These are phyloP conservation scores for Speoplatyrhinus poulsoni DNA, from an alignment of 2,113 vertebrate genomes.

Conservation along the genomic window DNA sequence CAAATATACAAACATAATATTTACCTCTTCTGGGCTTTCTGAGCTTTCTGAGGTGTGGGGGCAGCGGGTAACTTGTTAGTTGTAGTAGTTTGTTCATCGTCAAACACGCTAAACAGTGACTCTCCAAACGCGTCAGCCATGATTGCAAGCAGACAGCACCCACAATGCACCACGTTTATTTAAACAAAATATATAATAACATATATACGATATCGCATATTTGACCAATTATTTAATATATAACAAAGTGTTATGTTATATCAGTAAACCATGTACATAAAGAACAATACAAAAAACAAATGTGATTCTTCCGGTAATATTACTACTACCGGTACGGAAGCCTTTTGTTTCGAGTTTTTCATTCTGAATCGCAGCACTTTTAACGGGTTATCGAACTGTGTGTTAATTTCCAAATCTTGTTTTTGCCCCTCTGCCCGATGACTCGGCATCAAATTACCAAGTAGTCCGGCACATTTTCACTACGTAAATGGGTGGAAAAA, in stretches of 20 bases:
- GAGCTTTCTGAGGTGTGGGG: constrained; percentile 71
- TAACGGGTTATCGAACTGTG: not conserved
- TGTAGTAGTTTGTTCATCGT: constrained; percentile 78
- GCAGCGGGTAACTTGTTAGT: constrained; percentile 65
- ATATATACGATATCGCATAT: too few species aligned
- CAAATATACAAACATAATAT: fast-evolving
- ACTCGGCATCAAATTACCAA: not conserved
- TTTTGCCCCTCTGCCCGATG: constrained; percentile 6
- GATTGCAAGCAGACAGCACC: constrained; percentile 49
- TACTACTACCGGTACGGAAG: constrained; percentile 6
- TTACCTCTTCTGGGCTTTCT: constrained; percentile 12
- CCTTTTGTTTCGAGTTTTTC: not conserved
- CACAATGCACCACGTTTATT: constrained; percentile 47
- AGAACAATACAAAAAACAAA: not conserved
- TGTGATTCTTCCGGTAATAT: not conserved
- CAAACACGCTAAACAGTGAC: constrained; percentile 94
- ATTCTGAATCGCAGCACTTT: not conserved
- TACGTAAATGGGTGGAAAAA: constrained; percentile 87
- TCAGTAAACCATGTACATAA: too few species aligned
- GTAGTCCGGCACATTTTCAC: not conserved
- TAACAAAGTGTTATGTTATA: too few species aligned
- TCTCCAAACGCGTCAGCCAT: constrained; percentile 95
- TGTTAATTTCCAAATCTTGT: not conserved
- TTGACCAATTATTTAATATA: too few species aligned
- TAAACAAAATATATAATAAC: too few species aligned